Base-by-base conservation (phyloP, 2,888 invertebrate genomes). In the Drosophila kuntzei region DNA sequence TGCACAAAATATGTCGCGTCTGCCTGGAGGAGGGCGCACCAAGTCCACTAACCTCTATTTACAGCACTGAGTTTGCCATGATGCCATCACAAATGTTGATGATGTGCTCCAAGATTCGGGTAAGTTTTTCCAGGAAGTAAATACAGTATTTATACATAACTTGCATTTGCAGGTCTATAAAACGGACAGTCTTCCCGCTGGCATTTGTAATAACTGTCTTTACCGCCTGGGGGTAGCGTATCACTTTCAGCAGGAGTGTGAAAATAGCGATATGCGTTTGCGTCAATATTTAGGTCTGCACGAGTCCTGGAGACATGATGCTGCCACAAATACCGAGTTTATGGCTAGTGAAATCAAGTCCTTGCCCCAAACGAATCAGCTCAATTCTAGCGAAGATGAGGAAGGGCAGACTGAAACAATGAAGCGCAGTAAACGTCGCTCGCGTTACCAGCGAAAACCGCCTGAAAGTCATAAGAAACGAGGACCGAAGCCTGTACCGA, bases 161-260 rank as follows among this genome's bases (percentile, higher is more conserved):
- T 5, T 8, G 0, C 3, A 39, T 20, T 62, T 59, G 0, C 20
- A 89, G 90, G 93, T 93, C 3, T 91, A 94, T 92, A 93, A 93
- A 91, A 93, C 93, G 67, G 94, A 94, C 91, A 94, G 94, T 3
- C 79, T 95, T 36, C 94, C 94, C 1, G 93, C 94, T 29, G 94
- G 94, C 62, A 93, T 95, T 79, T 95, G 94, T 73, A 94, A 94
- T 71, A 94, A 94, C 77, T 95, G 94, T 79, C 93, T 94, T 7
- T 94, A 94, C 70, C 93, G 94, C 54, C 81, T 95, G 22, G 94
- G 94, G 5, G 93, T 94, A 27, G 94, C 94, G 0, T 94, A 94
- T 83, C 94, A 94, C 79, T 94, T 94, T 69, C 94, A 94, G 79
- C 94, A 94, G 75, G 94, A 94, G 20, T 94, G 94, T 82, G 94